Base-by-base conservation (phyloP, 2,113 vertebrate genomes). In the Hippocampus abdominalis region DNA sequence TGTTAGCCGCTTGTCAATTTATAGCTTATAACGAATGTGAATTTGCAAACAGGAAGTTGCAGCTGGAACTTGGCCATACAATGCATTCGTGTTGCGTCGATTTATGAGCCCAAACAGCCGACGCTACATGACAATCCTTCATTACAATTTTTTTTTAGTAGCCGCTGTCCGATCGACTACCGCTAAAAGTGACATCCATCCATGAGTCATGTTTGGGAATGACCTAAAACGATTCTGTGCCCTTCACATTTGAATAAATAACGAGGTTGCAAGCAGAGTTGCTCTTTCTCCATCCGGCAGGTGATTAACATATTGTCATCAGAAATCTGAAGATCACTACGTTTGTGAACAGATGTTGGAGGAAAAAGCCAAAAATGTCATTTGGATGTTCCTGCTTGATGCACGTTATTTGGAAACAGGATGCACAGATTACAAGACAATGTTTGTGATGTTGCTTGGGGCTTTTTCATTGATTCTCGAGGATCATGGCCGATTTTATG, bases 31-130 rank as follows among this genome's bases (percentile, higher is more conserved):
- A 63, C 42, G 39, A 63, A 64, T 46, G 63, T 4, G 7, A 25
- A 46, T 40, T 25, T 64, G 63, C 12, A 64, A 64, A 64, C 40
- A 25, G 63, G 11, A 64, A 46, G 63, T 64, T 44, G 40, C 40
- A 25, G 13, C 11, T 64, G 63, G 63, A 64, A n/a, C 11, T 23
- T 7, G n/a, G 40, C 40, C 63, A 46, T 25, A 18, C 23, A 46
- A 16, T 25, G 11, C 40, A 46, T 44, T 46, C 2, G 40, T 46
- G n/a, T 15, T 12, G 10, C 23, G 11, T 8, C 15, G 63, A 64
- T 64, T 42, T 63, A 63, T 42, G 57, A 63, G 39, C 61, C 11
- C 10, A 63, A 23, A 63, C 36, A 62, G 18, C 60, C 16, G 21
- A 7, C 10, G 10, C 11, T 63, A 23, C 61, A 63, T 63, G 61